Evolutionary conservation across 2,113 vertebrate genomes (phyloP), one percentile per base, ranked within the genome.

Genomic region (Hucho hucho): DNA sequence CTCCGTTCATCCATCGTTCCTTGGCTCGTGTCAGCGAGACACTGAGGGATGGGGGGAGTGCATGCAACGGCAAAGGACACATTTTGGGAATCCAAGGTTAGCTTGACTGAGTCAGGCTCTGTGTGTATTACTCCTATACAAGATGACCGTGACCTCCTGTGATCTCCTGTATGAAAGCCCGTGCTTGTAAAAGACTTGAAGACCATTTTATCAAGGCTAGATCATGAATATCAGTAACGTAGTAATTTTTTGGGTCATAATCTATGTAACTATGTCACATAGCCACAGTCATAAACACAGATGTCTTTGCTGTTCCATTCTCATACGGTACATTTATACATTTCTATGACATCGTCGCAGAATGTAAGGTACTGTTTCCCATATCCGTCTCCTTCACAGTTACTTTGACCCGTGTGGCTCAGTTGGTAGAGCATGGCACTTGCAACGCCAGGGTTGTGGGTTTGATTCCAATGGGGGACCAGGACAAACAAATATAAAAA

Each of bases 51-150:
- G 56, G 68, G 73, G 49, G 49, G 71, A 49, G 46, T 9, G 14
- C 61, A 22, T 63, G 74, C 26, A 25, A 61, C 61, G 56, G 77
- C 24, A 72, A 68, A n/a, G 67, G 64, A 61, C 72, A 77, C 71
- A 70, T 73, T 47, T 78, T 26, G 26, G 58, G 46, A 75, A 73
- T 68, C 77, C 66, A 12, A 4, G 37, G 24, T 13, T 22, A 24
- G 24, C 75, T 77, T 58, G 72, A 18, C 43, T 74, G 73, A 32
- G 59, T 49, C 84, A 70, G 81, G 83, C 64, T 74, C 79, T 53
- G 49, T 72, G 69, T 67, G 66, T 61, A 66, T 70, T 63, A 32
- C 9, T 43, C 9, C 37, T 11, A 7, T 72, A 56, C 22, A 73
- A 56, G 73, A 61, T 16, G 64, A 77, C 61, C 25, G 20, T 18